Percentiles rank a stretch among this genome's conserved stretches.
Evolutionary conservation across 2,113 vertebrate genomes (phyloP).

Genomic region (Mustela lutreola): DNA sequence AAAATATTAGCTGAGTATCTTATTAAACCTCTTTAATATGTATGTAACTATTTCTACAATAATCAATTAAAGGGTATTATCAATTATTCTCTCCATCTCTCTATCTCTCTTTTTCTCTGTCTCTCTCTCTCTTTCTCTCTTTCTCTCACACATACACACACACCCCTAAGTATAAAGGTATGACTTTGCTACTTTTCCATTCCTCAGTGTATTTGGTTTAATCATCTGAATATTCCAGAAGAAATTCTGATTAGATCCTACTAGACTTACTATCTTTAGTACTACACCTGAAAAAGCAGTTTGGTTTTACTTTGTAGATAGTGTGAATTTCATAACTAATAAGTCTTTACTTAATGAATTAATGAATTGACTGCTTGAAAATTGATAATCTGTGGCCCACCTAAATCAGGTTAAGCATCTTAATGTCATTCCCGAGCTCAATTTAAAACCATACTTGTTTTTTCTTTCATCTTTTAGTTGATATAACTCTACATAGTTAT

Average conservation of each 20-base stretch:
- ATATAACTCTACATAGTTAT: background rate
- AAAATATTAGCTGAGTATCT: background rate
- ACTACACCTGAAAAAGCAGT: background rate
- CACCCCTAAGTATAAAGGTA: background rate
- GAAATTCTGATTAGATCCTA: background rate
- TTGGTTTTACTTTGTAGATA: background rate
- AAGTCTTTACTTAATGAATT: background rate
- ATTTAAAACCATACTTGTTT: background rate
- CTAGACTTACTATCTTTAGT: background rate
- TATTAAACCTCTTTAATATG: background rate
- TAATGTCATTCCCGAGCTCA: background rate
- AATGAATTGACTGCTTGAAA: background rate
- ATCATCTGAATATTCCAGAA: background rate
- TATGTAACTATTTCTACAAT: constrained; percentile 33
- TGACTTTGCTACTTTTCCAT: background rate
- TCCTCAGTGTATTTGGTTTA: background rate
- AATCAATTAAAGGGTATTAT: background rate
- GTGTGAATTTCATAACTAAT: background rate
- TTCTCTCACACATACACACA: background rate
- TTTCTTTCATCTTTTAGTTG: background rate
- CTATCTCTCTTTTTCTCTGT: background rate
- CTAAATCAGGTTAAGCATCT: background rate
- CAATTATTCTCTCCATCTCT: background rate
- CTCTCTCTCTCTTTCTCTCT: too few relatives aligned
- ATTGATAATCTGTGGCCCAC: background rate